Base-by-base conservation (phyloP, 2,888 invertebrate species). In the Endotricha flammealis region DNA sequence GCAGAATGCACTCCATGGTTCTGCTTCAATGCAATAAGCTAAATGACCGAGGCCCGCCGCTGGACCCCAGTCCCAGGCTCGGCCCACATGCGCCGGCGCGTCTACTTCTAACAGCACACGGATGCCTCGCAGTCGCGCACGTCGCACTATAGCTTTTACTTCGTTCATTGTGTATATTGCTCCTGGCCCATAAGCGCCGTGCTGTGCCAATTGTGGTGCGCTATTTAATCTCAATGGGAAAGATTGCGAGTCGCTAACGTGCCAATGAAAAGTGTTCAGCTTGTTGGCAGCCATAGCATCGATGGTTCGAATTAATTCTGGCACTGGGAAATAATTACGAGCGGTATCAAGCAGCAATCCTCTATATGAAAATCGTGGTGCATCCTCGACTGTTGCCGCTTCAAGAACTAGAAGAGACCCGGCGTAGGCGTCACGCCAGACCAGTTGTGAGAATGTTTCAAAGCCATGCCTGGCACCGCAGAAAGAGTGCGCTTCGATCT, bases 261-360 rank as follows among this genome's bases (percentile, higher is more conserved):
- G 95, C 97, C 97, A 97, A 64, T 98, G 97, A 63, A 98, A 93
- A 1, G 95, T 94, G 78, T 98, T 98, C 47, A 97, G 73, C 75
- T 98, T 98, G 55, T 92, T 91, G 29, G 94, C 91, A 0, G 94
- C 91, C 97, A 98, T 97, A 2, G 93, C 96, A 40, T 95, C 92
- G 58, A 98, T 81, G 6, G 94, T 92, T 7, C 92, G 88, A 53
- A 92, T 90, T 23, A 95, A 87, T 32, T 91, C 89, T 6, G 87
- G 88, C 1, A 95, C 86, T 0, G 94, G 91, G 62, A 98, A 92
- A 72, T 91, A 98, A 73, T 98, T 97, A 12, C 98, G 87, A 0
- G 97, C 93, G 0, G 98, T 96, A 65, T 98, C 98, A 32, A 98
- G 76, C 74, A 97, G 90, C 1, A 98, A 74, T 3, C 98, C 98